Evolutionary conservation across 2,888 invertebrate species (phyloP).

Genomic region (Ophioninae sp.): DNA sequence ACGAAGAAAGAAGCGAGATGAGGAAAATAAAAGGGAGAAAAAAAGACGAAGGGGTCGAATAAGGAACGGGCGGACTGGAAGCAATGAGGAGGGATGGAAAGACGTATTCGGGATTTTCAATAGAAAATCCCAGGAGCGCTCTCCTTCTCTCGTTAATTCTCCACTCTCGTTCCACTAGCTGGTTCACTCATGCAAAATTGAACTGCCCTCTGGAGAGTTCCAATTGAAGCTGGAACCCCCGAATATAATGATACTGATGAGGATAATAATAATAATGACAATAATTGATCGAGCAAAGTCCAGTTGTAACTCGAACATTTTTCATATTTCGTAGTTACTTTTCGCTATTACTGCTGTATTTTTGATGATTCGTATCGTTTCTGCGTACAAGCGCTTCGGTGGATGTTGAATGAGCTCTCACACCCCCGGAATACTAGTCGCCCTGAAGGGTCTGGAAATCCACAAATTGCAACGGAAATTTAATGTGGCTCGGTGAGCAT

Average conservation of each 20-base stretch:
- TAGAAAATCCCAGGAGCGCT: constrained; percentile 5
- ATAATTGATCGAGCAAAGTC: neutral
- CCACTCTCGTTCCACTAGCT: constrained; percentile 10
- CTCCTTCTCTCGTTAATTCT: constrained; percentile 30
- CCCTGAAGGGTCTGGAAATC: neutral
- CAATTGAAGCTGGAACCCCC: neutral
- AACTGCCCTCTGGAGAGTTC: constrained; percentile 4
- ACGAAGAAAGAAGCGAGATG: neutral
- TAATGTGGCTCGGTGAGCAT: neutral
- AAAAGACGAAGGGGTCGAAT: neutral
- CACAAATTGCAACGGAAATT: neutral
- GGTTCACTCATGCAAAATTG: constrained; percentile 28
- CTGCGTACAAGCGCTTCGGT: neutral
- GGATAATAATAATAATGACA: neutral
- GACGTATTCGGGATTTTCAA: constrained; percentile 17
- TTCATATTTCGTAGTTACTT: neutral
- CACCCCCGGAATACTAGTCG: neutral
- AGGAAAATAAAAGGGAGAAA: neutral
- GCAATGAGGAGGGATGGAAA: neutral
- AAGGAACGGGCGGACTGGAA: neutral
- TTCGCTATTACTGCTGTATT: neutral
- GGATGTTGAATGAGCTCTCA: neutral
- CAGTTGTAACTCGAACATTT: neutral
- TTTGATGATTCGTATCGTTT: neutral
- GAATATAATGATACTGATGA: neutral